Percentiles rank a stretch among this genome's conserved stretches.
Conservation (phyloP, 2,888 invertebrate genomes). For the Nasonovia ribisnigri region DNA sequence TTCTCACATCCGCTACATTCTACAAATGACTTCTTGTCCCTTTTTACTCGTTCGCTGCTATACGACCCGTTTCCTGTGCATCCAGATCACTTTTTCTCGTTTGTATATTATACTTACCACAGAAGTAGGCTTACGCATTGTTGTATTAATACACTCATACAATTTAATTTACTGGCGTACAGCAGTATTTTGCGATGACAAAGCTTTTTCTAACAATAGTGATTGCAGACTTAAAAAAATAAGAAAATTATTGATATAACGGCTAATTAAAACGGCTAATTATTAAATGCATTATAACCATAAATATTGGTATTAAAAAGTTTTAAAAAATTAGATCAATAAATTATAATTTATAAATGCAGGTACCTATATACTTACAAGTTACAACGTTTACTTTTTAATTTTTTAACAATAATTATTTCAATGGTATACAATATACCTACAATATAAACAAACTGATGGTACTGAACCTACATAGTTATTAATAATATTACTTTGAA, state of each 20-base stretch:
- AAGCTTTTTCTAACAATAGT: not conserved
- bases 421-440: not conserved
- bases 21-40: constrained; percentile 57
- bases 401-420: not conserved
- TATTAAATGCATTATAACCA: too few relatives aligned
- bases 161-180: not conserved
- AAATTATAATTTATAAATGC: not conserved
- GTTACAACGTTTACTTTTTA: not conserved
- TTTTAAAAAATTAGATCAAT: not conserved
- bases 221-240: not conserved
- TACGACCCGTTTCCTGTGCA: constrained; percentile 34
- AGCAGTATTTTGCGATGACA: not conserved
- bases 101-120: constrained; percentile 11
- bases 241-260: not conserved
- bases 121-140: not conserved
- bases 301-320: too few relatives aligned
- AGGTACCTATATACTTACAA: not conserved
- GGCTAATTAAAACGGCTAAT: not conserved
- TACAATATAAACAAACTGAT: not conserved
- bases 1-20: constrained; percentile 55
- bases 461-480: not conserved
- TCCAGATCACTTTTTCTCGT: constrained; percentile 34
- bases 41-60: constrained; percentile 19
- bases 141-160: not conserved
- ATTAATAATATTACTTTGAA: not conserved